Evolutionary conservation across 2,113 vertebrate species (phyloP).

Genomic region (Colossoma macropomum): DNA sequence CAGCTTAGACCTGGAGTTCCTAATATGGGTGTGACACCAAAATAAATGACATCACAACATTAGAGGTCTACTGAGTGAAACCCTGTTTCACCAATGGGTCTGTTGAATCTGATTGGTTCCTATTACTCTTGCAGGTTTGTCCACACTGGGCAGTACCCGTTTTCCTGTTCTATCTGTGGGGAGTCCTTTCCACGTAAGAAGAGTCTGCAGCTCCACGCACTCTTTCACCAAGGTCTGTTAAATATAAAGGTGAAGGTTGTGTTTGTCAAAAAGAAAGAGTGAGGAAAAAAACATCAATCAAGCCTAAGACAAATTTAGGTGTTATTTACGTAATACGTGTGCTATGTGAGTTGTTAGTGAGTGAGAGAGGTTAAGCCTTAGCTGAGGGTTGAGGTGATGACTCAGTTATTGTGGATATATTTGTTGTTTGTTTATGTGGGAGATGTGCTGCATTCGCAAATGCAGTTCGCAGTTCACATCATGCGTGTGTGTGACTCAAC

Average conservation of each 20-base stretch:
- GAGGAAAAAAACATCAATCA: not conserved
- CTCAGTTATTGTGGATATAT: slow-evolving; percentile 14
- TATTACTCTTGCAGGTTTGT: slow-evolving; percentile 60
- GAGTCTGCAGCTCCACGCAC: slow-evolving; percentile 74
- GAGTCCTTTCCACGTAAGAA: slow-evolving; percentile 76
- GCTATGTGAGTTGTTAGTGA: not conserved
- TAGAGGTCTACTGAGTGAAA: too few relatives aligned
- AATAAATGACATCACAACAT: too few relatives aligned
- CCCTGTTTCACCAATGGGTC: not conserved
- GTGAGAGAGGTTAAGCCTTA: not conserved
- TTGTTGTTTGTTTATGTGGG: slow-evolving; percentile 23
- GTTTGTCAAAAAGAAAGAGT: not conserved
- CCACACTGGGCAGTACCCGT: slow-evolving; percentile 77
- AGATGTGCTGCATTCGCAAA: not conserved
- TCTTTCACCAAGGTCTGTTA: slow-evolving; percentile 66
- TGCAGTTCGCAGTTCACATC: not conserved
- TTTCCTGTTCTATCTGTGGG: slow-evolving; percentile 74
- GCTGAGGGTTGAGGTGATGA: slow-evolving; percentile 24
- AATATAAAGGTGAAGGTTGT: not conserved
- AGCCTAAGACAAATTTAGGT: not conserved
- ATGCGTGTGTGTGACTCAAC: not conserved
- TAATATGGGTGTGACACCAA: too few relatives aligned
- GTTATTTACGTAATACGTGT: slow-evolving; percentile 10
- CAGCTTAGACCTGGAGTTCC: too few relatives aligned
- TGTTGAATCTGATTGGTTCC: not conserved